Percentiles rank a stretch among this genome's conserved stretches.
phyloP scores from a whole-genome alignment of 2,113 vertebrate genomes.

The Laterallus jamaicensis region DNA sequence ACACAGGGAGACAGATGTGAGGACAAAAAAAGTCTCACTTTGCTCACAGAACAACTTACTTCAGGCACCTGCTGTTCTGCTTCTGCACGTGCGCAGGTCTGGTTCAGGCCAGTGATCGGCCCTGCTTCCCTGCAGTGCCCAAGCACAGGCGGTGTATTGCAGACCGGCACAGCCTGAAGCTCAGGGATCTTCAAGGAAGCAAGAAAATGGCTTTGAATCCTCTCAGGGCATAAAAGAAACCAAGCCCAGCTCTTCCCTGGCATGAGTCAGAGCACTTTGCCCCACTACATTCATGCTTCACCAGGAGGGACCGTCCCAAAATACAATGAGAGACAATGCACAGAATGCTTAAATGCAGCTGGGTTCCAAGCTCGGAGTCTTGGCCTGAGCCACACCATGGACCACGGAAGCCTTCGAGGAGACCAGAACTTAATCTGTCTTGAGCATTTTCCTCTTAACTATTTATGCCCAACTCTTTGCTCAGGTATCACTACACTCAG shows the following conservation, averaged over 20 bases:
- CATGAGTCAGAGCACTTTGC: neutral
- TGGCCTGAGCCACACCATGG: neutral
- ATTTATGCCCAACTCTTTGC: neutral
- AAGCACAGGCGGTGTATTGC: accelerated
- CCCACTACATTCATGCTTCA: neutral
- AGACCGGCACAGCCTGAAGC: neutral
- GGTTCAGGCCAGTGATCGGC: neutral
- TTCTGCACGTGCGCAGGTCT: neutral
- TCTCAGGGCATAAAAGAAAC: neutral
- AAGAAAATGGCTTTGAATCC: neutral
- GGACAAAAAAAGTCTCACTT: neutral
- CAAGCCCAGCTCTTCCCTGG: neutral
- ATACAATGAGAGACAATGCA: accelerated
- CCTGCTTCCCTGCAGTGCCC: neutral
- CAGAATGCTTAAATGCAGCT: neutral
- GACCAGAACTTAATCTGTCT: neutral
- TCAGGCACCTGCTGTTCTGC: neutral
- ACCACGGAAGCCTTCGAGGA: neutral
- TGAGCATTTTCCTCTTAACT: neutral
- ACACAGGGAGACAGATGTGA: neutral
- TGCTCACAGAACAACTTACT: neutral
- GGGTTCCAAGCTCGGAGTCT: neutral
- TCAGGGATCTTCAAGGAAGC: neutral
- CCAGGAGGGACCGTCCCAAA: neutral
- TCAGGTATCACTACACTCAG: accelerated